Conservation (phyloP, 2,797 vertebrate species). For the Chloroceryle inda region DNA sequence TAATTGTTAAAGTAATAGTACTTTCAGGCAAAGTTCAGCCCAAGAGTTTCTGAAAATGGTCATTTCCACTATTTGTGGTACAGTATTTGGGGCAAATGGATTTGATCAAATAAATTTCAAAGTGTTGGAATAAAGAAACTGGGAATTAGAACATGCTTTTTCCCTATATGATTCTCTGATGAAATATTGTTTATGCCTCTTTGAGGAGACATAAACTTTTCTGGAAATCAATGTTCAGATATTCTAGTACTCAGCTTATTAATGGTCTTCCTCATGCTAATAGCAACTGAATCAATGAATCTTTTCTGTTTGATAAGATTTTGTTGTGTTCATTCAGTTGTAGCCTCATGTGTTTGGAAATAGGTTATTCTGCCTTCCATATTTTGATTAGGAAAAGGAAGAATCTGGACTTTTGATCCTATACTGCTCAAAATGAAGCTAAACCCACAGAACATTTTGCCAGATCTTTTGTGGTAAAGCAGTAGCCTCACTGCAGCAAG, state of each 20-base stretch:
- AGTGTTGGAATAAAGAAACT: background rate
- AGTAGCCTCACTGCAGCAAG: background rate
- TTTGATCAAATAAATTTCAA: background rate
- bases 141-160: background rate
- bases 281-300: background rate
- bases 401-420: constrained; percentile 16
- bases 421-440: background rate
- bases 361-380: constrained; percentile 12
- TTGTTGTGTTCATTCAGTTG: background rate
- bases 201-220: background rate
- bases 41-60: background rate
- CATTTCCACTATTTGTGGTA: background rate
- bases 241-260: background rate
- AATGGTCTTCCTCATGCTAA: background rate
- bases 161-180: background rate
- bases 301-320: background rate
- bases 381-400: background rate
- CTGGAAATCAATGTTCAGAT: background rate
- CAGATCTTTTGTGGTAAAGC: constrained; percentile 14
- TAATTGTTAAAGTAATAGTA: background rate
- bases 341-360: background rate
- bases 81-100: background rate
- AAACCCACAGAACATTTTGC: background rate
- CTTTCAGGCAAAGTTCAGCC: background rate
- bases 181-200: background rate